phyloP scores from a whole-genome alignment of 2,113 vertebrate genomes.

The Myiagra hebetior region DNA sequence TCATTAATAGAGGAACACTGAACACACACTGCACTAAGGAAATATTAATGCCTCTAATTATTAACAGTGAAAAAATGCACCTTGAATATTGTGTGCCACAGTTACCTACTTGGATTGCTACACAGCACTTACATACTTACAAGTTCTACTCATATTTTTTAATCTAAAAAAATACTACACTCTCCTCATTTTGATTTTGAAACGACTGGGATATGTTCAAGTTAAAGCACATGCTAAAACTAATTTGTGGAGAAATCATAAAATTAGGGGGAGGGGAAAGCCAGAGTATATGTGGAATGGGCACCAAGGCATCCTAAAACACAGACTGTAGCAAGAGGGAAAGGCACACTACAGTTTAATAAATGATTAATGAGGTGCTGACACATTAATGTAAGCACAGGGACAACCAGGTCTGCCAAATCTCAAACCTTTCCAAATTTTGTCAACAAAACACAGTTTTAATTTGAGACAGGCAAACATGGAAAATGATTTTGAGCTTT shows the following conservation, averaged over 20 bases:
- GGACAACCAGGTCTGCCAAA: constrained; percentile 67
- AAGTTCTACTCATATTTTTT: constrained; percentile 18
- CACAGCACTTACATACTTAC: constrained; percentile 17
- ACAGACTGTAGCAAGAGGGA: constrained; percentile 21
- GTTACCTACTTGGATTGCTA: neutral
- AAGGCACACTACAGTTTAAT: constrained; percentile 52
- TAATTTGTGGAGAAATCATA: constrained; percentile 64
- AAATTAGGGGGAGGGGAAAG: constrained; percentile 35
- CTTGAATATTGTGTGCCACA: neutral
- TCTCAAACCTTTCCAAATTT: constrained; percentile 66
- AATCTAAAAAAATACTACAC: constrained; percentile 53
- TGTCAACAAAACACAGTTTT: constrained; percentile 75
- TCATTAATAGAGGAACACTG: constrained; percentile 8
- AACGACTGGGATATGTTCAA: constrained; percentile 38
- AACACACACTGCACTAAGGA: neutral
- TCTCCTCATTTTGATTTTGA: constrained; percentile 43
- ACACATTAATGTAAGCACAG: constrained; percentile 70
- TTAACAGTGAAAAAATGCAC: neutral
- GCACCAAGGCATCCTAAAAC: constrained; percentile 58
- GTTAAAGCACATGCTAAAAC: constrained; percentile 53
- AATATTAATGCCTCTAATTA: constrained; percentile 41
- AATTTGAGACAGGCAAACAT: constrained; percentile 68
- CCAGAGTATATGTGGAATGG: constrained; percentile 16
- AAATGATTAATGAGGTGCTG: constrained; percentile 73
- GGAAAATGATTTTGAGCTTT: constrained; percentile 62